These are phyloP conservation scores for Chondrilla cf. caribensis DNA, from an alignment of 37 sponge, comb jelly and placozoan genomes.

Conservation along the genomic window DNA sequence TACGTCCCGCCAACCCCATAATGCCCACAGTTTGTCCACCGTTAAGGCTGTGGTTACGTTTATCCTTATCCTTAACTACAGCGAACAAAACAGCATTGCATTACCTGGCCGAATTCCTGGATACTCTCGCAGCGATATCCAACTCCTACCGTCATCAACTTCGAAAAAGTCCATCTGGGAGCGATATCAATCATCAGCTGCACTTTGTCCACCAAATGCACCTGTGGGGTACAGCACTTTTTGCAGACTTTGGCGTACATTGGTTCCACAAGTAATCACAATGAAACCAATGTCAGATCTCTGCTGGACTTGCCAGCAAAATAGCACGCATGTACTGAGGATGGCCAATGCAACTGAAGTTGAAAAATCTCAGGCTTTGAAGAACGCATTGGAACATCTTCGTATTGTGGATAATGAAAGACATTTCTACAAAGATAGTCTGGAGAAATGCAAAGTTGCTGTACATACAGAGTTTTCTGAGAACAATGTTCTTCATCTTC, in stretches of 20 bases:
- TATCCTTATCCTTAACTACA: constrained; percentile 9
- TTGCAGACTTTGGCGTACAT: constrained; percentile 34
- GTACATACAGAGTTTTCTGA: constrained; percentile 4
- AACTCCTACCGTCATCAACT: constrained; percentile 44
- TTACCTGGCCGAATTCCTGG: constrained; percentile 60
- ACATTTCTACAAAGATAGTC: not conserved
- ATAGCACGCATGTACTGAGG: constrained; percentile 34
- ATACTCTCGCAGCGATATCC: constrained; percentile 39
- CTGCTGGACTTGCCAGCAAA: constrained; percentile 65
- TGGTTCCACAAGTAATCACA: constrained; percentile 36
- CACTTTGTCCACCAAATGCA: not conserved
- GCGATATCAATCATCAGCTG: constrained; percentile 9
- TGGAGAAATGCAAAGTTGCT: not conserved
- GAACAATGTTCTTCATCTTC: not conserved
- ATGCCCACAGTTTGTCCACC: not conserved
- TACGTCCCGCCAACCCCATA: constrained; percentile 6
- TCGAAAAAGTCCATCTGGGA: constrained; percentile 47
- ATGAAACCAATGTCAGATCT: constrained; percentile 55
- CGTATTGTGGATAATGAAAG: constrained; percentile 25
- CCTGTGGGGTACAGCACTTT: constrained; percentile 27
- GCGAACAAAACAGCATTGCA: constrained; percentile 36
- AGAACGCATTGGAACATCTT: constrained; percentile 33
- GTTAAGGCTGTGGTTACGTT: constrained; percentile 20
- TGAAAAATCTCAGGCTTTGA: constrained; percentile 26
- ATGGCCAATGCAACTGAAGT: constrained; percentile 30